Evolutionary conservation across 2,888 invertebrate species (phyloP).

Genomic region (Podotricha telesiphe): DNA sequence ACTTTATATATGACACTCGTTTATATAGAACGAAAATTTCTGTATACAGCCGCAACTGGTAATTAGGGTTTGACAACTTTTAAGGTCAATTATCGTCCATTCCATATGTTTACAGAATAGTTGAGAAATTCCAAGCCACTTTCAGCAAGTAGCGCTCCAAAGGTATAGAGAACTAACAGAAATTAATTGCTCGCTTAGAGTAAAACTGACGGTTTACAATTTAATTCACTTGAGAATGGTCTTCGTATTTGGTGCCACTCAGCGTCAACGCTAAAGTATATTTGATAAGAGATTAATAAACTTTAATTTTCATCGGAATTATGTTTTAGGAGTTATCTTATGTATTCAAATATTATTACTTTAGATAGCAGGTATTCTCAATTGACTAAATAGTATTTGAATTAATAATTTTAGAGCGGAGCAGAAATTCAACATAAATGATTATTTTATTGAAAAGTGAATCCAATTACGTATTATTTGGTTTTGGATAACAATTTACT

Average conservation of each 20-base stretch:
- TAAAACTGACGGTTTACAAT: conserved; percentile 56
- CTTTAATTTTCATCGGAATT: conserved; percentile 32
- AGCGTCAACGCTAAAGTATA: conserved; percentile 21
- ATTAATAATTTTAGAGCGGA: neutral
- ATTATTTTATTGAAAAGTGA: neutral
- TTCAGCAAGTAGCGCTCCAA: conserved; percentile 52
- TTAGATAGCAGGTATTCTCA: neutral
- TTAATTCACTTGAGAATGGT: conserved; percentile 56
- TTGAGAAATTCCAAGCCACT: conserved; percentile 59
- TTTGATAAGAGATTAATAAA: conserved; percentile 21
- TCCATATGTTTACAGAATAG: conserved; percentile 51
- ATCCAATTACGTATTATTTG: neutral
- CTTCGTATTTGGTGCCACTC: conserved; percentile 39
- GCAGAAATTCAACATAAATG: neutral
- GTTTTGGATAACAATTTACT: too few species aligned
- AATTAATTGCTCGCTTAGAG: conserved; percentile 68
- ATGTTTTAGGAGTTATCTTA: neutral
- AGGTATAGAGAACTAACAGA: conserved; percentile 57
- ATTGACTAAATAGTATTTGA: neutral
- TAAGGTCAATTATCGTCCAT: conserved; percentile 44
- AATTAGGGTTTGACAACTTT: conserved; percentile 43
- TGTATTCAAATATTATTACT: neutral
- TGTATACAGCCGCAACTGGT: conserved; percentile 33
- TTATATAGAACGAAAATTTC: conserved; percentile 25
- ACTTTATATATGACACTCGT: neutral